Conservation (phyloP, 1,140 invertebrate species). For the Cepaea nemoralis region DNA sequence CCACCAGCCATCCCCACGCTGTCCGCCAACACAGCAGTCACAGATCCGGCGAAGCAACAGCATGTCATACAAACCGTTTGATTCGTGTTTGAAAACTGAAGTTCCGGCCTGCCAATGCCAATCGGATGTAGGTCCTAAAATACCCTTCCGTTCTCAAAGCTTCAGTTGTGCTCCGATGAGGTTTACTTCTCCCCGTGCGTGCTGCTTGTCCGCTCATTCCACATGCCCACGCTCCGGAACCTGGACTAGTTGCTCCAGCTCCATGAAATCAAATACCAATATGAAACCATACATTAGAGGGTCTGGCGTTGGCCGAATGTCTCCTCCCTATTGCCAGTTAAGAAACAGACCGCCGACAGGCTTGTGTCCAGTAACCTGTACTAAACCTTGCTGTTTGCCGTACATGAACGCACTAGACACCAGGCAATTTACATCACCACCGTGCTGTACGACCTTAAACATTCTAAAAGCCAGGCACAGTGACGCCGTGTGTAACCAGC, state of each 20-base stretch:
- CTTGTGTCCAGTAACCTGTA: background rate
- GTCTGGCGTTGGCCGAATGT: background rate
- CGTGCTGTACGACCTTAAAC: background rate
- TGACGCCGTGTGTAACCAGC: constrained; percentile 18
- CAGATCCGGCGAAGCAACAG: background rate
- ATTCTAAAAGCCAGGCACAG: background rate
- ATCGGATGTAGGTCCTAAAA: background rate
- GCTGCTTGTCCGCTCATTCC: background rate
- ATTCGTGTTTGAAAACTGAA: background rate
- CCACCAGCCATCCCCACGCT: background rate
- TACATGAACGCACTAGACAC: background rate
- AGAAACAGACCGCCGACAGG: background rate
- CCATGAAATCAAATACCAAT: background rate
- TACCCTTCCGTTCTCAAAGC: constrained; percentile 22
- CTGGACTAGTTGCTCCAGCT: background rate
- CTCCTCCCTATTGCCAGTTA: background rate
- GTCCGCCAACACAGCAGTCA: background rate
- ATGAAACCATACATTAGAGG: background rate
- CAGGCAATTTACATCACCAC: too few species aligned
- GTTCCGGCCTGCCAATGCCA: background rate
- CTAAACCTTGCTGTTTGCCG: background rate
- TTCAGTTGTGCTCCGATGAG: background rate
- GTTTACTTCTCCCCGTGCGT: background rate
- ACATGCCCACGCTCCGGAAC: background rate
- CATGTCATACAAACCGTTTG: background rate